A percentile compares a stretch with the other conserved stretches of the same genome.
phyloP scores from a whole-genome alignment of 1,140 invertebrate species.

The Eriocheir sinensis region DNA sequence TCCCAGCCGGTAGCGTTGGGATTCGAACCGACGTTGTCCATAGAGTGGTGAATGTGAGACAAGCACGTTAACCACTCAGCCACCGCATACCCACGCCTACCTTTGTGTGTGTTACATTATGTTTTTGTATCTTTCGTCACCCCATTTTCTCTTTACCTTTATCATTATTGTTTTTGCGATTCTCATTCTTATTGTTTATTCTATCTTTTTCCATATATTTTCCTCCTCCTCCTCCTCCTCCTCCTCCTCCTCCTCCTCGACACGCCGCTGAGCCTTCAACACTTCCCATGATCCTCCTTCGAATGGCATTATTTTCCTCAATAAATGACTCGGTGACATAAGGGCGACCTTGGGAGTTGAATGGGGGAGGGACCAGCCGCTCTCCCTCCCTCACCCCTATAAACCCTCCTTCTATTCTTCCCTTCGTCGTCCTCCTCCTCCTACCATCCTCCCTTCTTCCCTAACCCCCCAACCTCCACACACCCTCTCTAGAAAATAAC shows the following conservation, averaged over 20 bases:
- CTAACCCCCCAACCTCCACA: background rate
- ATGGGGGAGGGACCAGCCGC: background rate
- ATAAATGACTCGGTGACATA: background rate
- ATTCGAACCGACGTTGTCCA: no score
- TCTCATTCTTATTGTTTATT: background rate
- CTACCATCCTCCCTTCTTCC: background rate
- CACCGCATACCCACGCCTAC: no score
- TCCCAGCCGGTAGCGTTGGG: no score
- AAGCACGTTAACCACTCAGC: no score
- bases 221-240: no score
- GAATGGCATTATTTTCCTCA: background rate
- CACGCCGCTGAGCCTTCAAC: no score
- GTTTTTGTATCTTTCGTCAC: background rate
- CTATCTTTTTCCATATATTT: background rate
- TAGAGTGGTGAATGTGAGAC: no score
- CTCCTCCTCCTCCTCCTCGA: background rate
- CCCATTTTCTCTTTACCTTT: background rate
- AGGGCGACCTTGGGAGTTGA: background rate
- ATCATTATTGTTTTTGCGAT: no score
- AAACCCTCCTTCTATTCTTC: background rate
- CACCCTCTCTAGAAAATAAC: background rate
- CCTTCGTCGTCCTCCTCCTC: background rate
- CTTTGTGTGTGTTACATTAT: background rate
- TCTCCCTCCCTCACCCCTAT: background rate
- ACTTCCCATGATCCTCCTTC: background rate